Conservation (phyloP, 2,888 invertebrate species). For the Leptopilina myrica region DNA sequence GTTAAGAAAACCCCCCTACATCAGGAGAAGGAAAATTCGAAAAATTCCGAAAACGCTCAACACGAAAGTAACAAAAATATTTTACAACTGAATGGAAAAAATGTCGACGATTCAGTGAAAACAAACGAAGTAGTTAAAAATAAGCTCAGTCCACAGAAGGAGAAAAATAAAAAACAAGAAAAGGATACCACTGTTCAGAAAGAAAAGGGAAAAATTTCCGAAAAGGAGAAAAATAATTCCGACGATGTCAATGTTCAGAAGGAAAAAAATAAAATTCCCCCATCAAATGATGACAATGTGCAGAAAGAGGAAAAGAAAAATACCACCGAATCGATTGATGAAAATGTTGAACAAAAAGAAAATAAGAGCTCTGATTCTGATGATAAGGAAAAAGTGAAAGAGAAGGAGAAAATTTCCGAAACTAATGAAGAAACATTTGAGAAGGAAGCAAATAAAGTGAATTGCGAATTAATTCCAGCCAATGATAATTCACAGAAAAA, state of each 20-base stretch:
- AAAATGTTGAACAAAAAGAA: no score
- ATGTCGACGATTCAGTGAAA: not conserved
- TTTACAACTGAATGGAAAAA: not conserved
- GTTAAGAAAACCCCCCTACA: not conserved
- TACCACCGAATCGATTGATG: no score
- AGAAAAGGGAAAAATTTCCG: not conserved
- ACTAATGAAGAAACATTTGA: no score
- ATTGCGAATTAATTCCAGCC: no score
- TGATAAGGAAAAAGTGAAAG: no score
- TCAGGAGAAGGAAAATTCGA: slow-evolving; percentile 1
- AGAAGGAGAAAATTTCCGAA: no score
- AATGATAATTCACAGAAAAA: not conserved
- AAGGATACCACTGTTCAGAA: not conserved
- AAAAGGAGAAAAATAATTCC: not conserved
- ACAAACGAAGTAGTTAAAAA: not conserved
- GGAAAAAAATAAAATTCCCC: no score
- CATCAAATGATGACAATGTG: no score
- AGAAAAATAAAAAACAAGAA: not conserved
- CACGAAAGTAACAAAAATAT: not conserved
- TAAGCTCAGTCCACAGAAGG: not conserved
- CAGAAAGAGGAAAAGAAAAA: no score
- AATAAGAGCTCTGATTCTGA: no score
- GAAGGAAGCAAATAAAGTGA: no score
- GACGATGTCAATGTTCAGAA: not conserved
- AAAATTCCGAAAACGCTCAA: slow-evolving; percentile 15